Evolutionary conservation across 2,888 invertebrate genomes (phyloP).

Genomic region (Megamerina dolium): DNA sequence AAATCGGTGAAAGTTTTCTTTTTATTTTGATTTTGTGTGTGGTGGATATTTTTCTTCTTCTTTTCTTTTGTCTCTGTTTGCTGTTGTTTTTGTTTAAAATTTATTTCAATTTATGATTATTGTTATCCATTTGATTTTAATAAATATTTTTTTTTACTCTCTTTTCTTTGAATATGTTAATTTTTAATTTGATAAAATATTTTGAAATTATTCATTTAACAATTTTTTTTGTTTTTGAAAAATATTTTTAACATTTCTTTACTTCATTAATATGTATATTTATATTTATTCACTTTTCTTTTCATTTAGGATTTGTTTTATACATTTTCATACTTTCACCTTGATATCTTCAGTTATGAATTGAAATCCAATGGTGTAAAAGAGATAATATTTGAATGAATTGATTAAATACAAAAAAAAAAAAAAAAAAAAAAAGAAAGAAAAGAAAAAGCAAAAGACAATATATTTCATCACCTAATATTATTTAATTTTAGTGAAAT

Average conservation of each 20-base stretch:
- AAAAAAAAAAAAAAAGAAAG: no score
- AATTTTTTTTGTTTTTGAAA: no score
- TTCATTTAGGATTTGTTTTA: conserved; percentile 3
- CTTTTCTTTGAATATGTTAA: not conserved
- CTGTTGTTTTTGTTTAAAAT: conserved; percentile 16
- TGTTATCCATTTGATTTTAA: conserved; percentile 19
- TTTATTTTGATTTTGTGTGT: conserved; percentile 13
- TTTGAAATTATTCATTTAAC: not conserved
- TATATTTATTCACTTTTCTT: conserved; percentile 9
- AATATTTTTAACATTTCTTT: no score
- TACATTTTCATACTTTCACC: no score
- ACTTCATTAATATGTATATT: no score
- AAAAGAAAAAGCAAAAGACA: no score
- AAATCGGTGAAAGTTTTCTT: conserved; percentile 36
- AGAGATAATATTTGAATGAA: no score
- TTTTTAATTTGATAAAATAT: not conserved
- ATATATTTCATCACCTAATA: no score
- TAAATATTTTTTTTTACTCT: conserved; percentile 5
- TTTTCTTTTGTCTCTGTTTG: conserved; percentile 27
- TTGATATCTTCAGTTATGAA: no score
- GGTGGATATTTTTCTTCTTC: conserved; percentile 13
- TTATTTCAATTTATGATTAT: conserved; percentile 1
- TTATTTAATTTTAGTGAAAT: no score
- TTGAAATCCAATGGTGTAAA: no score
- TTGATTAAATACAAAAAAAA: no score